A percentile compares a stretch with the other conserved stretches of the same genome.
Conservation (phyloP, 2,888 invertebrate species). For the Leuctra nigra region DNA sequence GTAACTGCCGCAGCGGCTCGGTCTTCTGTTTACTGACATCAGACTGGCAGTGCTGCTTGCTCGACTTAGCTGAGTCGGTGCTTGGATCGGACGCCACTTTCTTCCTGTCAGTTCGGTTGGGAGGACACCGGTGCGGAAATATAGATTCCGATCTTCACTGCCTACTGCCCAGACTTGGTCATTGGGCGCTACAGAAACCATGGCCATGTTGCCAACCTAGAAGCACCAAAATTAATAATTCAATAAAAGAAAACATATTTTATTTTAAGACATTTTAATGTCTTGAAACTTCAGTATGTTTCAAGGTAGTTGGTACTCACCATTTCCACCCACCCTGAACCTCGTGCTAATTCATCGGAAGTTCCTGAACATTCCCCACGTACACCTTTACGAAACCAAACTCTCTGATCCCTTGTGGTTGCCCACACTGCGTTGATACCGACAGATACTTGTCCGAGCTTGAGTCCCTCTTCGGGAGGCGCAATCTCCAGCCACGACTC, state of each 20-base stretch:
- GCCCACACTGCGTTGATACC: conserved; percentile 64
- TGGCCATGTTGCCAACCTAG: conserved; percentile 60
- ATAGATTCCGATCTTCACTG: conserved; percentile 70
- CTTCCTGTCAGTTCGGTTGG: conserved; percentile 75
- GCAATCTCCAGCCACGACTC: conserved; percentile 76
- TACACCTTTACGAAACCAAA: conserved; percentile 78
- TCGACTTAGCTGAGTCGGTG: conserved; percentile 74
- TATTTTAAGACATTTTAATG: neutral
- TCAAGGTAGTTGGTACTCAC: conserved; percentile 42
- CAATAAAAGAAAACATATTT: neutral
- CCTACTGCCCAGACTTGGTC: conserved; percentile 89
- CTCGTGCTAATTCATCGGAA: conserved; percentile 69
- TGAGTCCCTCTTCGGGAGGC: conserved; percentile 62
- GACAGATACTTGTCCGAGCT: conserved; percentile 51
- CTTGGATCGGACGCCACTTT: conserved; percentile 75
- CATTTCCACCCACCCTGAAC: conserved; percentile 86
- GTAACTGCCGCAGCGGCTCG: conserved; percentile 39
- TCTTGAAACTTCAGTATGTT: neutral
- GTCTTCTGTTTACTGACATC: conserved; percentile 41
- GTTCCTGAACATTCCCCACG: conserved; percentile 58
- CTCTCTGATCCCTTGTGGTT: conserved; percentile 71
- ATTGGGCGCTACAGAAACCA: conserved; percentile 77
- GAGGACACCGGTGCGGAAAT: conserved; percentile 71
- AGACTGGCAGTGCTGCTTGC: conserved; percentile 74
- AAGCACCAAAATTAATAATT: neutral